Evolutionary conservation across 37 sponge, comb jelly and placozoan species (phyloP).

Genomic region (Diacarnus erythraeanus): DNA sequence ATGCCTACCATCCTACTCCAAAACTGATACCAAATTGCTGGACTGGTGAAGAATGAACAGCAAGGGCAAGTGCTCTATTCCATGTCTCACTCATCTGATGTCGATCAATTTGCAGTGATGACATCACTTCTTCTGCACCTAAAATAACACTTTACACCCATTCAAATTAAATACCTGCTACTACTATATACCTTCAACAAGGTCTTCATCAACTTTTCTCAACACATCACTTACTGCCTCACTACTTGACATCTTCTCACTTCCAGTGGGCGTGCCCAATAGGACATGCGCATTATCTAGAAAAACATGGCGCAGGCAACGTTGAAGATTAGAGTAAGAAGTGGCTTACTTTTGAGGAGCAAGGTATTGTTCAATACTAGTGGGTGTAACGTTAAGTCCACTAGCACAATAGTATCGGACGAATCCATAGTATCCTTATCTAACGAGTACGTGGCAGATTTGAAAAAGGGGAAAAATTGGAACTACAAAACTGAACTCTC

Average conservation of each 20-base stretch:
- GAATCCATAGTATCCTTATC: too few relatives aligned
- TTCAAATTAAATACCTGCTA: conserved; percentile 4
- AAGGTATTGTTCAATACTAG: too few relatives aligned
- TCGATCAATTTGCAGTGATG: conserved; percentile 26
- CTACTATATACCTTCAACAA: conserved; percentile 38
- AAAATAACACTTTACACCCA: not conserved
- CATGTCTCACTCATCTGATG: conserved; percentile 15
- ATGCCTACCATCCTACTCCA: conserved; percentile 60
- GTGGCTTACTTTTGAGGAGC: too few relatives aligned
- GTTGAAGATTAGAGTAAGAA: too few relatives aligned
- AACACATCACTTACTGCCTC: not conserved
- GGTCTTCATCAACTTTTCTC: conserved; percentile 16
- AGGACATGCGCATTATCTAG: too few relatives aligned
- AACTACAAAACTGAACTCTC: conserved; percentile 64
- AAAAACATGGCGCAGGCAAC: too few relatives aligned
- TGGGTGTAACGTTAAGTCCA: too few relatives aligned
- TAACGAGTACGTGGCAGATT: too few relatives aligned
- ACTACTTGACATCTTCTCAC: not conserved
- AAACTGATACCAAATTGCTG: conserved; percentile 68
- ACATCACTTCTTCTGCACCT: conserved; percentile 40
- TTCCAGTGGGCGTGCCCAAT: not conserved
- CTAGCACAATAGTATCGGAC: too few relatives aligned
- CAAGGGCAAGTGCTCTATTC: conserved; percentile 20
- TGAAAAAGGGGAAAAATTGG: conserved; percentile 46
- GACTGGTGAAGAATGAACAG: conserved; percentile 39